Percentiles rank a stretch among this genome's conserved stretches.
These are phyloP conservation scores for Oreochromis tanganicae DNA, from an alignment of 2,113 vertebrate genomes.

Conservation along the genomic window DNA sequence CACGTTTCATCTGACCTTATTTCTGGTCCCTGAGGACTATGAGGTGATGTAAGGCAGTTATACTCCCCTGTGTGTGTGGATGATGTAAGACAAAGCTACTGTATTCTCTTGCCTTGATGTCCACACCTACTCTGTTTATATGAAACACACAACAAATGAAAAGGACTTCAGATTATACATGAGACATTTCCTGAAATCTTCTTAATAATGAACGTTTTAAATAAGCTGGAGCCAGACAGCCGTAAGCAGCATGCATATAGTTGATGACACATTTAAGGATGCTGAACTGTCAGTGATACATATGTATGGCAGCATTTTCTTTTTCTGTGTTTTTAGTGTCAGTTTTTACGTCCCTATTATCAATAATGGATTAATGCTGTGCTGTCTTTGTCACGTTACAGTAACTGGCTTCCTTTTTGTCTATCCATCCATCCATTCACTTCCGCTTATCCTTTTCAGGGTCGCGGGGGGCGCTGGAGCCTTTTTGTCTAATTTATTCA, in stretches of 20 bases:
- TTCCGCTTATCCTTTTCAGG: too few species aligned
- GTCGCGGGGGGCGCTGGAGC: too few species aligned
- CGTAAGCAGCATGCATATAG: neutral
- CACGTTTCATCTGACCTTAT: slow-evolving; percentile 43
- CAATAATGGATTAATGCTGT: neutral
- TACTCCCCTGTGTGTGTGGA: neutral
- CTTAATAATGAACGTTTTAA: neutral
- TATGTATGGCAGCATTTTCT: neutral
- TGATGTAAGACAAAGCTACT: slow-evolving; percentile 25
- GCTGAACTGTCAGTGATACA: neutral
- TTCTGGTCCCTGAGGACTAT: slow-evolving; percentile 11
- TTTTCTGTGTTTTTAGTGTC: neutral
- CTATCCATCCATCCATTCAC: too few species aligned
- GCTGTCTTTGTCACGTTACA: neutral
- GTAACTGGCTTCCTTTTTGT: neutral
- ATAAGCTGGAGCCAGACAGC: neutral
- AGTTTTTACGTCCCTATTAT: neutral
- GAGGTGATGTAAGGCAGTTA: slow-evolving; percentile 29
- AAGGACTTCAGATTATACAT: neutral
- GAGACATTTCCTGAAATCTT: neutral
- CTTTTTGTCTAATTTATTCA: neutral
- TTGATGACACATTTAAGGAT: neutral
- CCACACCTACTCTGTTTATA: neutral
- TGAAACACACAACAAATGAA: neutral
- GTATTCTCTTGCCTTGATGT: neutral